Evolutionary conservation across 2,113 vertebrate species (phyloP).

Genomic region (Maccullochella peelii): DNA sequence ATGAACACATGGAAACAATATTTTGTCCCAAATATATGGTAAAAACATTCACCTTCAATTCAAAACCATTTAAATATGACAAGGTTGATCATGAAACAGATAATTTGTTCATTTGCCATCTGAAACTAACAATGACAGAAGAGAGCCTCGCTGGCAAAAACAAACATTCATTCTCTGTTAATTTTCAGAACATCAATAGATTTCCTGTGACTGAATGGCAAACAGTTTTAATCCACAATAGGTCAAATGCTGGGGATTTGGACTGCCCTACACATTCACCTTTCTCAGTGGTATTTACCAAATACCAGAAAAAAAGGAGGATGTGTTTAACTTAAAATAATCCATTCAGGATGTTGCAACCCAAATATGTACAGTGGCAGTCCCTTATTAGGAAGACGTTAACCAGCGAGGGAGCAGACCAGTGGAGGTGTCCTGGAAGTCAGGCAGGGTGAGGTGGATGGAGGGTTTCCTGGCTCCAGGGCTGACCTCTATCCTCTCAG

Average conservation of each 20-base stretch:
- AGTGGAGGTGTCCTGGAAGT: slow-evolving; percentile 91
- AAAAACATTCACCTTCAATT: neutral
- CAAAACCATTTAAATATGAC: neutral
- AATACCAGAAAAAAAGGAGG: slow-evolving; percentile 7
- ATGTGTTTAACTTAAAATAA: slow-evolving; percentile 44
- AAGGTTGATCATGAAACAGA: neutral
- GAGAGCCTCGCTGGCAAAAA: neutral
- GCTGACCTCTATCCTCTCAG: slow-evolving; percentile 81
- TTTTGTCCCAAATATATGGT: neutral
- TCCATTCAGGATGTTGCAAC: slow-evolving; percentile 16
- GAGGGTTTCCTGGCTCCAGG: slow-evolving; percentile 86
- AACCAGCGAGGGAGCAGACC: slow-evolving; percentile 81
- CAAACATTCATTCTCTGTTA: neutral
- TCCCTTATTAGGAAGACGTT: neutral
- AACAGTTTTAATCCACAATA: slow-evolving; percentile 39
- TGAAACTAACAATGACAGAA: neutral
- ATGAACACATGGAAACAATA: neutral
- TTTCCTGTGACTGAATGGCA: slow-evolving; percentile 22
- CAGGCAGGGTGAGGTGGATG: slow-evolving; percentile 91
- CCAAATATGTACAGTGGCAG: slow-evolving; percentile 27
- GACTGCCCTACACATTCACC: slow-evolving; percentile 42
- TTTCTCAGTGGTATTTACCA: slow-evolving; percentile 48
- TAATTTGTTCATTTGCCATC: neutral
- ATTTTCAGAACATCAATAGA: slow-evolving; percentile 9
- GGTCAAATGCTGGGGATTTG: slow-evolving; percentile 38